A percentile compares a stretch with the other conserved stretches of the same genome.
Conservation (phyloP, 2,113 vertebrate species). For the Bos taurus region ARS-UCD2.0 NC_037329.1:53107501-53108000, state of each 20-base stretch:
- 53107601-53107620: neutral
- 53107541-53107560: neutral
- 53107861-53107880: neutral
- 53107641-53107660: neutral
- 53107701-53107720: neutral
- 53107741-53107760: neutral
- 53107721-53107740: neutral
- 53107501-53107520: neutral
- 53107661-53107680: neutral
- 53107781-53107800: neutral
- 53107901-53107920: neutral
- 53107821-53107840: neutral
- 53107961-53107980: neutral
- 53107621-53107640: conserved; percentile 24
- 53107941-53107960: neutral
- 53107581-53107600: neutral
- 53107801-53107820: neutral
- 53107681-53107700: neutral
- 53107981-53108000: conserved; percentile 30
- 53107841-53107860: neutral
- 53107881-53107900: neutral
- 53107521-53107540: neutral
- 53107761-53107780: neutral
- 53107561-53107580: neutral
- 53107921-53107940: neutral